Evolutionary conservation across 2,888 invertebrate genomes (phyloP).

Genomic region (Microctonus aethiopoides): DNA sequence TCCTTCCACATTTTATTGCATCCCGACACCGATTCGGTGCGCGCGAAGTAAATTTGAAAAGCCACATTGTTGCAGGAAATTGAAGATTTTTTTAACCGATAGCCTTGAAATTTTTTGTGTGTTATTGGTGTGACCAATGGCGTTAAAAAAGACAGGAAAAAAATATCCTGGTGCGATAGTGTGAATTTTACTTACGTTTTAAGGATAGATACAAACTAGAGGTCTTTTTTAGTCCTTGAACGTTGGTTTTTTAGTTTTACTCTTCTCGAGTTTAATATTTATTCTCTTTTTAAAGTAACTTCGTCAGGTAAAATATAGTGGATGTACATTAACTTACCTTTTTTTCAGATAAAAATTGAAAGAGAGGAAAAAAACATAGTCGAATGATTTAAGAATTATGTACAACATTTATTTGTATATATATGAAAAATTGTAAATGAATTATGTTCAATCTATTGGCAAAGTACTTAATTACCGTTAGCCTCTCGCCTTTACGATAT

Average conservation of each 20-base stretch:
- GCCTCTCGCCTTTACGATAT: slow-evolving; percentile 5
- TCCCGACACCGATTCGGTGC: slow-evolving; percentile 30
- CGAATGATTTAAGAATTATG: slow-evolving; percentile 33
- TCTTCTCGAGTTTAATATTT: not conserved
- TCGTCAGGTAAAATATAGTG: not conserved
- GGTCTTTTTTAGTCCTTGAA: not conserved
- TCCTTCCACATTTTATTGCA: slow-evolving; percentile 33
- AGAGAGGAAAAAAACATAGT: not conserved
- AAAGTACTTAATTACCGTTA: slow-evolving; percentile 23
- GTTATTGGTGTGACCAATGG: slow-evolving; percentile 38
- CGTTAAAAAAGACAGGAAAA: slow-evolving; percentile 4
- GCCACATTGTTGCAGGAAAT: slow-evolving; percentile 65
- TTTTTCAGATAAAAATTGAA: no score
- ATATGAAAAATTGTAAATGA: slow-evolving; percentile 24
- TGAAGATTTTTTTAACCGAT: slow-evolving; percentile 52
- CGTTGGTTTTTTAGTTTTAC: not conserved
- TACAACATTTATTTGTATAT: no score
- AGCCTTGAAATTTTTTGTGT: slow-evolving; percentile 58
- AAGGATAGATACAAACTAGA: slow-evolving; percentile 4
- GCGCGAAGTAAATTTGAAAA: slow-evolving; percentile 45
- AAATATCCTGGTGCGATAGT: not conserved
- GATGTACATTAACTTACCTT: not conserved
- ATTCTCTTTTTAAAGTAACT: not conserved
- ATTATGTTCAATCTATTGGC: slow-evolving; percentile 1
- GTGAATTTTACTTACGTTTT: not conserved